These are phyloP conservation scores for Copidosoma aretas DNA, from an alignment of 2,888 invertebrate genomes.

Conservation along the genomic window DNA sequence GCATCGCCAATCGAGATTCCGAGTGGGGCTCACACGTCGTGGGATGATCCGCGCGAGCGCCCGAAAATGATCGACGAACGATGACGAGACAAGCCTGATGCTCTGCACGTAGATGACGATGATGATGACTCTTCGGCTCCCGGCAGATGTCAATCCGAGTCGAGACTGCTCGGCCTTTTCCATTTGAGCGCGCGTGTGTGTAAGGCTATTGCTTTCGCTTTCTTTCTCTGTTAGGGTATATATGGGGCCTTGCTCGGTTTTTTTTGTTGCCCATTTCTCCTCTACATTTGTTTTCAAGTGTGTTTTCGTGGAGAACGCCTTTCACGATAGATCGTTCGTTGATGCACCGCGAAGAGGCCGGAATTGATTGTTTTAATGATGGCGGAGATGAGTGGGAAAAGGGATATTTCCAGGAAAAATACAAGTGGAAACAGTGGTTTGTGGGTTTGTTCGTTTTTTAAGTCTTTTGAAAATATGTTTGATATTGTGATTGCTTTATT, in stretches of 20 bases:
- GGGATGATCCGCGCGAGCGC: neutral
- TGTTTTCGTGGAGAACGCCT: neutral
- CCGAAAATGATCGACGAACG: constrained; percentile 42
- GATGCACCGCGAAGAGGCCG: constrained; percentile 6
- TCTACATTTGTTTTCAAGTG: no score
- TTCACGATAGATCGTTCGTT: constrained; percentile 16
- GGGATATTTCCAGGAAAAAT: no score
- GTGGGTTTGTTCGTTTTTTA: no score
- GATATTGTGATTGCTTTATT: no score
- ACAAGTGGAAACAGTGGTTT: no score
- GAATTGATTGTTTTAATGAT: neutral
- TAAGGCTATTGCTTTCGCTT: neutral
- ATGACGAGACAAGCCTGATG: constrained; percentile 45
- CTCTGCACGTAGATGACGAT: constrained; percentile 23
- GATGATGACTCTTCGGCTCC: constrained; percentile 56
- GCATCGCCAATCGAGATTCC: constrained; percentile 15
- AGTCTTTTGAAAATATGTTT: no score
- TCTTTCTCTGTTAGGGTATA: neutral
- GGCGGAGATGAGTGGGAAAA: no score
- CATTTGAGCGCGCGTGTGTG: neutral
- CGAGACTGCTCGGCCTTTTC: neutral
- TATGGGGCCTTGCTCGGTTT: constrained; percentile 1
- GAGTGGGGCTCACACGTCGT: constrained; percentile 8
- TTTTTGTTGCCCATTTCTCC: neutral
- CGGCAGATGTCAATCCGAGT: constrained; percentile 58